Conservation (phyloP, 2,888 invertebrate genomes). For the Apodemia mormo region DNA sequence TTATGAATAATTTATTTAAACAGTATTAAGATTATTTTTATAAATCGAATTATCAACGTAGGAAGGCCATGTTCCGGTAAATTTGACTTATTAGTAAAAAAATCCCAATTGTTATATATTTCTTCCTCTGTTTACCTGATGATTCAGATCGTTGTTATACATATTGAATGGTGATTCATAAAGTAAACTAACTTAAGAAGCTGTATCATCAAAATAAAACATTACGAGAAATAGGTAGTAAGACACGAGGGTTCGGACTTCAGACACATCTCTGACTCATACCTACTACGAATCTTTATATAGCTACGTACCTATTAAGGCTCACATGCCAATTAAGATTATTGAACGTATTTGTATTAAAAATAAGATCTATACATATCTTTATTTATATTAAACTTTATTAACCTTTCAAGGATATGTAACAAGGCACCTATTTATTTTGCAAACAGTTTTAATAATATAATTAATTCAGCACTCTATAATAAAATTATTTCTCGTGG, state of each 20-base stretch:
- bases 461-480: background rate
- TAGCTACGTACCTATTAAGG: too few relatives aligned
- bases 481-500: background rate
- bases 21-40: background rate
- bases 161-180: slow-evolving; percentile 16
- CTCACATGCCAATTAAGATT: too few relatives aligned
- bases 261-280: slow-evolving; percentile 9
- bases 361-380: too few relatives aligned
- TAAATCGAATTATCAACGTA: background rate
- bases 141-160: background rate
- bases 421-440: too few relatives aligned
- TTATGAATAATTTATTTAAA: background rate
- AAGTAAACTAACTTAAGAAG: slow-evolving; percentile 4
- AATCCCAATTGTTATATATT: background rate
- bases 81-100: background rate
- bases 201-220: slow-evolving; percentile 10
- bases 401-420: too few relatives aligned
- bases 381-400: too few relatives aligned
- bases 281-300: background rate
- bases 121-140: background rate
- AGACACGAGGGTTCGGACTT: background rate
- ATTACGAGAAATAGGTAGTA: background rate
- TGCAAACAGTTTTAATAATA: too few relatives aligned
- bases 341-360: too few relatives aligned
- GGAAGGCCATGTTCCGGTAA: background rate